Evolutionary conservation across 2,797 vertebrate species (phyloP), one percentile per base, ranked within the genome.

Genomic region (Limnodromus scolopaceus): DNA sequence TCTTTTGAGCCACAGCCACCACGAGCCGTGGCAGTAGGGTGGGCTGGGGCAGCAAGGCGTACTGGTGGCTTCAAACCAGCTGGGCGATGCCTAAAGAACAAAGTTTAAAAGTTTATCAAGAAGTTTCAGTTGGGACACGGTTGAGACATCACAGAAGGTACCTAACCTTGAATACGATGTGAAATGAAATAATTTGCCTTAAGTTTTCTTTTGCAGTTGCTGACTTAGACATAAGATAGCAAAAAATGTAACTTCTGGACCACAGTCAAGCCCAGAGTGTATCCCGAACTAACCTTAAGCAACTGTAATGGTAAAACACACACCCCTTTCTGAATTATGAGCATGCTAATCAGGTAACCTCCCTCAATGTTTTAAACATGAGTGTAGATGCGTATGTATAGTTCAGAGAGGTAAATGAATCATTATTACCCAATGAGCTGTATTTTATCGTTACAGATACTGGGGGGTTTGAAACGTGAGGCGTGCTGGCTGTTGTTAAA

Each of bases 31-130:
- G 45, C 12, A 10, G 17, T 11, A 30, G 46, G 39, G 41, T 9
- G 16, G n/a, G 36, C 34, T 2, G 0, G 69, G 6, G 7, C 1
- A 0, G 20, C 36, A 34, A 43, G 36, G 27, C 1, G 3, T 8
- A 34, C 17, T 3, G 0, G 17, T 8, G 11, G 55, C 53, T 63
- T n/a, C 58, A 30, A 81, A 51, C 9, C 41, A 77, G 22, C 55
- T 34, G 6, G 14, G 16, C 8, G 16, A 60, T 9, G 34, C 36
- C 36, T 36, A 60, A 38, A 25, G 36, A 36, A 27, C 58, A 38
- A 60, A 38, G 58, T 38, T 9, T 23, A 27, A 24, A 60, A 27
- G 7, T 38, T 60, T 60, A 60, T 38, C 24, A 38, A 38, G 34
- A 38, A 60, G 23, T 10, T 60, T 60, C 36, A 60, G 34, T 4